A percentile compares a stretch with the other conserved stretches of the same genome.
These are phyloP conservation scores for Euphydryas editha DNA, from an alignment of 2,888 invertebrate genomes.

Conservation along the genomic window DNA sequence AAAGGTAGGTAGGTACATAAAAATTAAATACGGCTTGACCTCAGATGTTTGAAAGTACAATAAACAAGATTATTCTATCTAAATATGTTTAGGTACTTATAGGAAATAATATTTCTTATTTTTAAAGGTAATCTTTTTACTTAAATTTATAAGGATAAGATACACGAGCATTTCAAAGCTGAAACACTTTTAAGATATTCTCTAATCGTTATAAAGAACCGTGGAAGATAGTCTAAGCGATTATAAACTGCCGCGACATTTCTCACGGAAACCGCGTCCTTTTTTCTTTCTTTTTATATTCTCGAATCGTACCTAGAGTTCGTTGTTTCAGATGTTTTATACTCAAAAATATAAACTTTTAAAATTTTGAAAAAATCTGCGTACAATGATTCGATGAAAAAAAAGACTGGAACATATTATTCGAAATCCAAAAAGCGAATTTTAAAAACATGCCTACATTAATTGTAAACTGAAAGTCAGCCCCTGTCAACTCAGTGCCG, in stretches of 20 bases:
- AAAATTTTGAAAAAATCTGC: too few species aligned
- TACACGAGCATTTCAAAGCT: not conserved
- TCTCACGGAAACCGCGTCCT: conserved; percentile 22
- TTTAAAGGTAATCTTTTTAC: not conserved
- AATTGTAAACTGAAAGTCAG: not conserved
- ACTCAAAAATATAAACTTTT: not conserved
- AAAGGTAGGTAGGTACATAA: not conserved
- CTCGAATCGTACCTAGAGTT: conserved; percentile 4
- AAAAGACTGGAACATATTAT: too few species aligned
- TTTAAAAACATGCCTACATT: not conserved
- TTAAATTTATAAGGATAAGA: conserved; percentile 5
- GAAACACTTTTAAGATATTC: conserved; percentile 32
- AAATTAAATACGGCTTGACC: not conserved
- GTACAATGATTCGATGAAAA: too few species aligned
- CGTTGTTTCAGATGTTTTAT: not conserved
- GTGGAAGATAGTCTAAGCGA: conserved; percentile 15
- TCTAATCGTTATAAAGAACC: conserved; percentile 48
- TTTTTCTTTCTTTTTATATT: conserved; percentile 17
- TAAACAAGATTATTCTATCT: not conserved
- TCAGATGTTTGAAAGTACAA: not conserved
- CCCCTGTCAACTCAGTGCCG: not conserved
- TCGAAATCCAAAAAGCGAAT: not conserved
- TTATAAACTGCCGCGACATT: conserved; percentile 29
- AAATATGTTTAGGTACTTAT: not conserved
- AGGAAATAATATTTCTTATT: not conserved